Conservation (phyloP, 2,797 vertebrate genomes). For the Lepus oiostolus region DNA sequence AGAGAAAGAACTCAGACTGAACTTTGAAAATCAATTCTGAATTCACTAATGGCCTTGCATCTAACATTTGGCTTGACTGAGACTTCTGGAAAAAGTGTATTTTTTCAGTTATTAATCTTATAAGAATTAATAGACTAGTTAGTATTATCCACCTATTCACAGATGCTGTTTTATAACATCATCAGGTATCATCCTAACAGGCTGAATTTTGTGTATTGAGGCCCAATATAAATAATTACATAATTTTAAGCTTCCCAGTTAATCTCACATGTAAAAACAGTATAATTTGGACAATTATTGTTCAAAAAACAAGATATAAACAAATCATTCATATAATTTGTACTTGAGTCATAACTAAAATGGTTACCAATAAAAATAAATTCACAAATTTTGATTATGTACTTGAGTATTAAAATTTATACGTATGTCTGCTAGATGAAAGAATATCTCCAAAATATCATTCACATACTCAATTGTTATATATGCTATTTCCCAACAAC, state of each 20-base stretch:
- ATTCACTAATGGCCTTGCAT: neutral
- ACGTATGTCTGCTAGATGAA: constrained; percentile 30
- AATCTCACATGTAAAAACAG: constrained; percentile 39
- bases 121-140: neutral
- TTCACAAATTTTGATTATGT: constrained; percentile 36
- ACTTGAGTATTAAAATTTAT: constrained; percentile 39
- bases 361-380: constrained; percentile 25
- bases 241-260: constrained; percentile 21
- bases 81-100: neutral
- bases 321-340: constrained; percentile 27
- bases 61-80: neutral
- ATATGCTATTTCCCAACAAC: constrained; percentile 3
- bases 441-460: constrained; percentile 6
- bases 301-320: constrained; percentile 39
- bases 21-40: constrained; percentile 28
- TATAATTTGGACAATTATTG: constrained; percentile 21
- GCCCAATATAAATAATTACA: neutral
- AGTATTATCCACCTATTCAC: neutral
- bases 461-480: constrained; percentile 3
- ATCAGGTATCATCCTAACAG: neutral
- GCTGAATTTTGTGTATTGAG: neutral
- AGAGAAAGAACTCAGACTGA: too few relatives aligned
- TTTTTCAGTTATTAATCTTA: neutral
- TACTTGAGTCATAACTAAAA: constrained; percentile 58
- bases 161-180: neutral